Base-by-base conservation (phyloP, 2,797 vertebrate genomes). In the Scomberomorus guttatus region DNA sequence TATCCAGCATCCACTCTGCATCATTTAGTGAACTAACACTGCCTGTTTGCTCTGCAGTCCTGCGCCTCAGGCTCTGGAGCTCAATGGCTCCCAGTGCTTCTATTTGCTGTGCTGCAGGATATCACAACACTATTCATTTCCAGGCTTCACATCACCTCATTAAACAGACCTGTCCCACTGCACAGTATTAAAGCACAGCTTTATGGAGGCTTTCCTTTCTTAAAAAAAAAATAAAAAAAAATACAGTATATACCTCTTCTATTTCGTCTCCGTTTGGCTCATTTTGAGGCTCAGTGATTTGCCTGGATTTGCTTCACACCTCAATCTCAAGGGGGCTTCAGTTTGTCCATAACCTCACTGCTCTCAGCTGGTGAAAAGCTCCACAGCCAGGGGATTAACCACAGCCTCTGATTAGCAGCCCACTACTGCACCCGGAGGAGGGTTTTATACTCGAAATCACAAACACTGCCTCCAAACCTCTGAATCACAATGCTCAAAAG, bases 351-450 rank as follows among this genome's bases (percentile, higher is more conserved):
- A 88, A 84, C 85, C 86, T 86, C 77, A 11, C 88, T 80, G 82
- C 85, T 84, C 82, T 87, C 90, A 85, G 88, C 85, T 84, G 88
- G 79, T 80, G 90, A 86, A 90, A 91, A 90, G 90, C 85, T 84
- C 80, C 89, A 85, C 87, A 90, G 87, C 86, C 78, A 9, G 75
- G 80, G 89, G 94, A 94, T 94, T 92, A 92, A 86, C 75, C 80
- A 80, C 81, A 86, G 88, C 82, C 87, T 88, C 84, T 93, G 93
- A 95, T 94, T 93, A 92, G 81, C 62, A 84, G 75, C 83, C 85
- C 86, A 87, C 85, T 63, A 62, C 87, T 82, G 82, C 85, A 90
- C 61, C 85, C 80, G 51, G 15, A 85, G 77, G 67, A 79, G 77
- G 78, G 52, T 77, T 68, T 84, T 74, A 68, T 22, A 34, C 81